A percentile compares a stretch with the other conserved stretches of the same genome.
Evolutionary conservation across 2,797 vertebrate genomes (phyloP).

Genomic region (Sebastes alutus): DNA sequence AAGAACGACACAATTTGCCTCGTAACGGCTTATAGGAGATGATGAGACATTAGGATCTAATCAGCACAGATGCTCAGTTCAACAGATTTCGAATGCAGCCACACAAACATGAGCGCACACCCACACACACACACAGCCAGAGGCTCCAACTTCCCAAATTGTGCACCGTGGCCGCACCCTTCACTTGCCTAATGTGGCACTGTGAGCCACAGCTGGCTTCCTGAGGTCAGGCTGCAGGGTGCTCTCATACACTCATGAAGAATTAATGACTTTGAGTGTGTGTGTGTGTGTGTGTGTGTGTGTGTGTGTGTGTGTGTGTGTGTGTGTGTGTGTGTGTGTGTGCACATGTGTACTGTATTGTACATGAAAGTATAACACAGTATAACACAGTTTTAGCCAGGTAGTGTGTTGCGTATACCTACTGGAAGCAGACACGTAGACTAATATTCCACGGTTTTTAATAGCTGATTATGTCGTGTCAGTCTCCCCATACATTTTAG

Average conservation of each 20-base stretch:
- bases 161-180: slow-evolving; percentile 8
- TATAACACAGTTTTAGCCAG: neutral
- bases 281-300: neutral
- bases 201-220: slow-evolving; percentile 38
- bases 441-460: neutral
- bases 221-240: slow-evolving; percentile 27
- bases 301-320: neutral
- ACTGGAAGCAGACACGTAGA: neutral
- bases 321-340: neutral
- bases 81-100: slow-evolving; percentile 25
- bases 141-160: slow-evolving; percentile 3
- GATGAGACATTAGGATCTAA: slow-evolving; percentile 40
- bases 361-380: neutral
- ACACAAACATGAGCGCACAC: neutral
- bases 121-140: neutral
- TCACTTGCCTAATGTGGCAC: slow-evolving; percentile 3
- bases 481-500: neutral
- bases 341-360: neutral
- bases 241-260: slow-evolving; percentile 32
- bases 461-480: neutral
- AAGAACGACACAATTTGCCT: slow-evolving; percentile 11
- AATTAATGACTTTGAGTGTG: slow-evolving; percentile 27
- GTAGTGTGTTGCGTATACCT: neutral
- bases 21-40: slow-evolving; percentile 20
- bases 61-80: slow-evolving; percentile 40